Conservation (phyloP, 2,888 invertebrate genomes). For the Tinea trinotella region DNA sequence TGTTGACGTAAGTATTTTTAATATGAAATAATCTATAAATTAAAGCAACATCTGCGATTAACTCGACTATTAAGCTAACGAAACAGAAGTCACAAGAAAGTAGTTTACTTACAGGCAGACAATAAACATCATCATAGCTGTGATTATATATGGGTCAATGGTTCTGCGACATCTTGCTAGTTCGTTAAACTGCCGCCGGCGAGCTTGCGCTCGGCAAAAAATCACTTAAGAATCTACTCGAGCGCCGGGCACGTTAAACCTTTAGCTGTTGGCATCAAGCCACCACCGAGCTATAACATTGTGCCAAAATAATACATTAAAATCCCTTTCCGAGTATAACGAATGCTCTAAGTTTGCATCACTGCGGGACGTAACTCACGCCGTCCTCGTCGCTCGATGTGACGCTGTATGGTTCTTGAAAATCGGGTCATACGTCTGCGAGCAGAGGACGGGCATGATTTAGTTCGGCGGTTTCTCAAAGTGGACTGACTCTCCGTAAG, state of each 20-base stretch:
- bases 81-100: slow-evolving; percentile 33
- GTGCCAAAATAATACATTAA: slow-evolving; percentile 67
- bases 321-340: slow-evolving; percentile 51
- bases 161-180: slow-evolving; percentile 56
- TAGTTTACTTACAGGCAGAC: slow-evolving; percentile 36
- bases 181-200: slow-evolving; percentile 53
- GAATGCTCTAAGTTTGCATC: slow-evolving; percentile 47
- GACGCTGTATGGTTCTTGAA: slow-evolving; percentile 36
- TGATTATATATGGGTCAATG: slow-evolving; percentile 57
- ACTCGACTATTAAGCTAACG: background rate
- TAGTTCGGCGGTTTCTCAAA: slow-evolving; percentile 54
- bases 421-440: slow-evolving; percentile 50
- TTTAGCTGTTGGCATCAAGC: slow-evolving; percentile 56
- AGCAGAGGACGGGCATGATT: slow-evolving; percentile 44
- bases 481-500: slow-evolving; percentile 55
- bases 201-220: slow-evolving; percentile 46
- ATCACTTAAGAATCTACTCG: slow-evolving; percentile 59
- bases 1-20: slow-evolving; percentile 77
- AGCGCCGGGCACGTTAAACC: slow-evolving; percentile 54
- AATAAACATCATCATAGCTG: slow-evolving; percentile 51
- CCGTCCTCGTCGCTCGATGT: slow-evolving; percentile 26
- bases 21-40: background rate
- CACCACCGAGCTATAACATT: slow-evolving; percentile 45
- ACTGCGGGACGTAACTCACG: slow-evolving; percentile 25
- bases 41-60: background rate